Conservation (phyloP, 2,113 vertebrate species). For the Macroglossus sobrinus region DNA sequence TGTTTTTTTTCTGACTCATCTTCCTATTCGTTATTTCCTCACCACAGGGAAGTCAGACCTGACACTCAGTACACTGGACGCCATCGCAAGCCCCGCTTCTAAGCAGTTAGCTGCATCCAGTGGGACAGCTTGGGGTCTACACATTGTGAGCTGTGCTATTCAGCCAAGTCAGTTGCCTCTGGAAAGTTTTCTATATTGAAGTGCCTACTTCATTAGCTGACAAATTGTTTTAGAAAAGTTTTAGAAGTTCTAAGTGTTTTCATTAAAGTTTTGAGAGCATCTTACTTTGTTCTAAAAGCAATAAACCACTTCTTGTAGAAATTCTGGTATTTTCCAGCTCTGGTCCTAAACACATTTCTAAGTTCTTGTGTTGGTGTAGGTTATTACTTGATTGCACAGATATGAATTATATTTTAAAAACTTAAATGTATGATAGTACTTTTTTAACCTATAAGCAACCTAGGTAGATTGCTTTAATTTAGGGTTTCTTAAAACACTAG, state of each 20-base stretch:
- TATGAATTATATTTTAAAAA: neutral
- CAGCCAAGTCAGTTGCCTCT: neutral
- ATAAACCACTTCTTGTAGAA: slow-evolving; percentile 34
- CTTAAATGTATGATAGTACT: neutral
- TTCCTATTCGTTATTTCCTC: neutral
- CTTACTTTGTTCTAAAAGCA: slow-evolving; percentile 52
- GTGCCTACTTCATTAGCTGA: neutral
- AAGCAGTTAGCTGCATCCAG: neutral
- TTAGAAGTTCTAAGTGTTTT: neutral
- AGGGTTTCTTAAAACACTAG: neutral
- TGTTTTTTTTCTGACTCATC: neutral
- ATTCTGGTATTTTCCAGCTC: neutral
- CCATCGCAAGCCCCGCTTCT: slow-evolving; percentile 91
- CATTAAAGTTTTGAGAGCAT: neutral
- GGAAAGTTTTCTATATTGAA: neutral
- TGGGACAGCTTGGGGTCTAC: rapidly evolving
- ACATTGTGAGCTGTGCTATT: neutral
- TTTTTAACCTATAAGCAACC: neutral
- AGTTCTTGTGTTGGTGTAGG: neutral
- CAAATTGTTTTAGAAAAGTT: neutral
- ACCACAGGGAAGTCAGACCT: slow-evolving; percentile 90
- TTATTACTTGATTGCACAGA: neutral
- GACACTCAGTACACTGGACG: slow-evolving; percentile 94
- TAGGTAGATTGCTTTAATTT: neutral
- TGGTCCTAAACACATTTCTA: neutral